Percentiles rank a stretch among this genome's conserved stretches.
These are phyloP conservation scores for Tetragnatha versicolor DNA, from an alignment of 1,140 invertebrate genomes.

Conservation along the genomic window DNA sequence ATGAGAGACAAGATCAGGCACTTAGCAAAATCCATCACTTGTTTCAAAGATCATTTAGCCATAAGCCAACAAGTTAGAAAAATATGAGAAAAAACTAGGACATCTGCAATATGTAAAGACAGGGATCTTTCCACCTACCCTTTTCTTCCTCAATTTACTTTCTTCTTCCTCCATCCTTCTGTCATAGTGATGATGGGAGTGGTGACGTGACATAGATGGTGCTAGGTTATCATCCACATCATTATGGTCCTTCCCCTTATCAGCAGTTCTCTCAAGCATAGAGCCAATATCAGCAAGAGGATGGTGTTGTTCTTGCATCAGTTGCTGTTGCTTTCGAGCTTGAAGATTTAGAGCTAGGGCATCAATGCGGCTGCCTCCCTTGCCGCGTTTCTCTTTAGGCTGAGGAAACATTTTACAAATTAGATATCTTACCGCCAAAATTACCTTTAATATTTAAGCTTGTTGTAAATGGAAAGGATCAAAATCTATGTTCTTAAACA, in stretches of 20 bases:
- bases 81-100: no score
- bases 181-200: conserved; percentile 18
- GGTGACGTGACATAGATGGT: background rate
- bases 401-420: background rate
- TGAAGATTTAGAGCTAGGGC: conserved; percentile 60
- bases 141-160: conserved; percentile 42
- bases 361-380: conserved; percentile 59
- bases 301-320: conserved; percentile 54
- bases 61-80: no score
- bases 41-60: no score
- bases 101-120: background rate
- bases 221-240: background rate
- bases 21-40: no score
- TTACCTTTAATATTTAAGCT: no score
- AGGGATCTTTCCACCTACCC: background rate
- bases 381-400: conserved; percentile 6
- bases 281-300: conserved; percentile 33
- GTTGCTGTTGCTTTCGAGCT: conserved; percentile 58
- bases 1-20: no score
- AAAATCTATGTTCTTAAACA: no score
- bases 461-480: no score
- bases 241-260: conserved; percentile 31
- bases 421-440: no score
- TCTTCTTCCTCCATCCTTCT: conserved; percentile 43
- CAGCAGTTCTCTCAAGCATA: conserved; percentile 23